Percentiles rank a stretch among this genome's conserved stretches.
These are phyloP conservation scores for Epinephelus awoara DNA, from an alignment of 2,797 vertebrate species.

Conservation along the genomic window DNA sequence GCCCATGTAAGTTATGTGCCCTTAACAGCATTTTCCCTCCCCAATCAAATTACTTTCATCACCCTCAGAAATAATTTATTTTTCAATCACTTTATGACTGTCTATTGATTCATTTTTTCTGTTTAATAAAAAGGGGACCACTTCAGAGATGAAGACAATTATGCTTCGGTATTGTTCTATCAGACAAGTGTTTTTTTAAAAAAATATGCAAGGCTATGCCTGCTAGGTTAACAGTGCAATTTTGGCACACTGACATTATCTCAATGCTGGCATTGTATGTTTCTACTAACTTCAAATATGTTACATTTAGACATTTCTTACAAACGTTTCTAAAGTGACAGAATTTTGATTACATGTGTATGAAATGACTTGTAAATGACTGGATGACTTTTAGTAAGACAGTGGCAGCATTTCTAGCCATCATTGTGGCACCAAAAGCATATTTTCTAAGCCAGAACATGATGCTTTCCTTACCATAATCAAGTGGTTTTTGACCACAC, in stretches of 20 bases:
- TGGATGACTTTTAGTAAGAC: too few species aligned
- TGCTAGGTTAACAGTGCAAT: neutral
- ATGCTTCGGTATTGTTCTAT: neutral
- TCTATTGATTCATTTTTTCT: conserved; percentile 11
- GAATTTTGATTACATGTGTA: too few species aligned
- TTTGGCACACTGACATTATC: neutral
- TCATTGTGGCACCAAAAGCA: too few species aligned
- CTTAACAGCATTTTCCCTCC: conserved; percentile 19
- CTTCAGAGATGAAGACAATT: conserved; percentile 8
- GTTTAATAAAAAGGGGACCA: conserved; percentile 3
- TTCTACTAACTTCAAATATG: too few species aligned
- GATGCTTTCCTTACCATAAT: too few species aligned
- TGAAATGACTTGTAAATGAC: too few species aligned
- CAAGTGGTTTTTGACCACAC: too few species aligned
- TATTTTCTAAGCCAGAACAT: too few species aligned
- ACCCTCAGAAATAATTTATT: conserved; percentile 10
- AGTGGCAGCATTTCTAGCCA: too few species aligned
- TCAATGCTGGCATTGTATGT: neutral
- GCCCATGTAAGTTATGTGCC: conserved; percentile 3
- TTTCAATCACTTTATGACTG: conserved; percentile 1
- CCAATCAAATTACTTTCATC: conserved; percentile 39
- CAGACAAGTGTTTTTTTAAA: neutral
- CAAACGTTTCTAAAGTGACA: too few species aligned
- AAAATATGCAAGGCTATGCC: neutral
- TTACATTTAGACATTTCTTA: too few species aligned